Evolutionary conservation across 2,113 vertebrate genomes (phyloP).

Genomic region (Colistium nudipinnis): DNA sequence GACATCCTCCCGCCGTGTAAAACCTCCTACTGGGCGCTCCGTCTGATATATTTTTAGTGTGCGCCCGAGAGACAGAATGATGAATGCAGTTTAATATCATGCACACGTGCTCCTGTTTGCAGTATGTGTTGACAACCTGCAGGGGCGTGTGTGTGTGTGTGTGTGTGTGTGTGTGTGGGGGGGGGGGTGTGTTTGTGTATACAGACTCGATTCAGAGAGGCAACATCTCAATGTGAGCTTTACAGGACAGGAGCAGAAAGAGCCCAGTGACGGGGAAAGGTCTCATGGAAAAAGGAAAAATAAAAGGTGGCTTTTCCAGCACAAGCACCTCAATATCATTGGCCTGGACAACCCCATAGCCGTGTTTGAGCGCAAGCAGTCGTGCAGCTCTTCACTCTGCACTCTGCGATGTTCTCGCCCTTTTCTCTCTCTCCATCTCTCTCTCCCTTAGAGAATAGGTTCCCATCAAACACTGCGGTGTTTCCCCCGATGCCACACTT

Average conservation of each 20-base stretch:
- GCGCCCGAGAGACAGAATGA: constrained; percentile 42
- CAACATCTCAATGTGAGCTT: constrained; percentile 26
- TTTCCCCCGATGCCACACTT: constrained; percentile 35
- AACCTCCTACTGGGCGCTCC: constrained; percentile 12
- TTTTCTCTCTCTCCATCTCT: neutral
- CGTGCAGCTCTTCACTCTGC: constrained; percentile 9
- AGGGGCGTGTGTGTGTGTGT: no score
- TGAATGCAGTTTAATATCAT: constrained; percentile 28
- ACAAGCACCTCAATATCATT: neutral
- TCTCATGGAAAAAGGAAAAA: constrained; percentile 19
- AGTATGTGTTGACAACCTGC: constrained; percentile 29
- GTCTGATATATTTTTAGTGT: constrained; percentile 24
- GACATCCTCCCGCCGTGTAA: neutral
- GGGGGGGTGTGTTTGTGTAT: no score
- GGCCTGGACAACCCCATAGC: neutral
- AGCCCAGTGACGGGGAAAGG: constrained; percentile 33
- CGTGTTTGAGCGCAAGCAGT: constrained; percentile 29
- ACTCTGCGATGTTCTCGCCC: constrained; percentile 1
- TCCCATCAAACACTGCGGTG: constrained; percentile 64
- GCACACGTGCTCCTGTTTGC: constrained; percentile 16
- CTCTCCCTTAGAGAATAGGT: constrained; percentile 57
- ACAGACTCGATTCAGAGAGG: constrained; percentile 19
- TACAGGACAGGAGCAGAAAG: constrained; percentile 21
- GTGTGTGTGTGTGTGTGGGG: no score
- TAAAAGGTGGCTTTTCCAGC: neutral